These are phyloP conservation scores for Pipa parva DNA, from an alignment of 2,113 vertebrate genomes.

Conservation along the genomic window DNA sequence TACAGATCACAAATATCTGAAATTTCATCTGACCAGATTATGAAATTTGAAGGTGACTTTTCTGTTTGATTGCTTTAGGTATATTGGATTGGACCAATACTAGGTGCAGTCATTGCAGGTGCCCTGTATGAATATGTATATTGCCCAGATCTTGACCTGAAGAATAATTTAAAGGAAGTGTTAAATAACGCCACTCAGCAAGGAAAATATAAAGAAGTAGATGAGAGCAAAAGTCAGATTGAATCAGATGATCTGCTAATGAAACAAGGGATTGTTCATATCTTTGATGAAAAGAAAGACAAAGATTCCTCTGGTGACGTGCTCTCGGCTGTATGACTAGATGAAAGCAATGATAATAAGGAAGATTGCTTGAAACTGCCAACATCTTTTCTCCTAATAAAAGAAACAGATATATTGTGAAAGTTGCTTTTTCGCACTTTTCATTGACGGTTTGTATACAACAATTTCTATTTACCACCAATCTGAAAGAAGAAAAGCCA, in stretches of 20 bases:
- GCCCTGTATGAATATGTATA: slow-evolving; percentile 85
- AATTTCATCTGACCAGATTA: no score
- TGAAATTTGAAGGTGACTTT: no score
- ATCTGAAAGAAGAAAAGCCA: background rate
- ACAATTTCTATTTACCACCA: background rate
- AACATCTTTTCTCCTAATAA: slow-evolving; percentile 63
- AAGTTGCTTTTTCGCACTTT: slow-evolving; percentile 34
- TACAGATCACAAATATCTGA: no score
- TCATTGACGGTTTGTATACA: background rate
- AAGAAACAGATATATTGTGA: slow-evolving; percentile 74
- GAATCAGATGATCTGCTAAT: slow-evolving; percentile 71
- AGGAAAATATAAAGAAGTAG: slow-evolving; percentile 79
- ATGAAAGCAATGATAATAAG: slow-evolving; percentile 75
- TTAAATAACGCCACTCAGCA: slow-evolving; percentile 70
- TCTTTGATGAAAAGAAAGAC: slow-evolving; percentile 77
- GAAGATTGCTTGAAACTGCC: slow-evolving; percentile 57
- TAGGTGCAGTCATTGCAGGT: slow-evolving; percentile 79
- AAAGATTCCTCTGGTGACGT: slow-evolving; percentile 74
- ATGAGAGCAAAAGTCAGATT: slow-evolving; percentile 64
- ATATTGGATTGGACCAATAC: slow-evolving; percentile 88
- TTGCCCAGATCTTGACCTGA: slow-evolving; percentile 79
- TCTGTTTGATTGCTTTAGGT: slow-evolving; percentile 59
- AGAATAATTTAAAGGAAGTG: slow-evolving; percentile 71
- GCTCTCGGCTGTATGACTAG: slow-evolving; percentile 90
- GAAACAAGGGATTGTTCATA: slow-evolving; percentile 69